These are phyloP conservation scores for Rhopalosiphum maidis DNA, from an alignment of 1,140 invertebrate species.

Conservation along the genomic window DNA sequence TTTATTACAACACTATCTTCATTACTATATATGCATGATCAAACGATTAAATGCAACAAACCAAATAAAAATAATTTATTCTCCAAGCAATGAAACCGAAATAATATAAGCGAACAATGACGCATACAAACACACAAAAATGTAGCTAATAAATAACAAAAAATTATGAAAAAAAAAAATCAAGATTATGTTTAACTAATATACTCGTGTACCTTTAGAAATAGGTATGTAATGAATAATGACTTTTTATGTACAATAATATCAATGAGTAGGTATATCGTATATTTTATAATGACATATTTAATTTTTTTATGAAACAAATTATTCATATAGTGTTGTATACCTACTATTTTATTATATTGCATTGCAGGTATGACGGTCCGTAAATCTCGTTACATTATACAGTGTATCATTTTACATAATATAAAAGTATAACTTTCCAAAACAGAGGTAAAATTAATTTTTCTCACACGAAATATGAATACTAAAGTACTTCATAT, in stretches of 20 bases:
- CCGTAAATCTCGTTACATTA: not conserved
- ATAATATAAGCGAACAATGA: not conserved
- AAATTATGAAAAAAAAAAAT: too few species aligned
- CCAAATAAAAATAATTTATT: not conserved
- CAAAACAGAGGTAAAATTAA: not conserved
- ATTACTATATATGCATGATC: not conserved
- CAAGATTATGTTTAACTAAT: not conserved
- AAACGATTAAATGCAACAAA: not conserved
- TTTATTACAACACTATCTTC: not conserved
- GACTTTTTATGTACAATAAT: not conserved
- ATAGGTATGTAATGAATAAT: not conserved
- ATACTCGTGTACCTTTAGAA: not conserved
- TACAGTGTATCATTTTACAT: not conserved
- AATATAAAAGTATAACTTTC: not conserved
- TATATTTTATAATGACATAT: not conserved
- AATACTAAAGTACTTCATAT: not conserved
- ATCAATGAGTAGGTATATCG: not conserved
- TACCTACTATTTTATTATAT: not conserved
- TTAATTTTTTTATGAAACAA: not conserved
- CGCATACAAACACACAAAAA: not conserved
- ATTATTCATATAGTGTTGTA: not conserved
- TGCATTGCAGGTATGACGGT: not conserved
- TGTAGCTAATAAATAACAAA: not conserved
- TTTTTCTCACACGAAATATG: not conserved
- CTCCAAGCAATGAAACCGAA: not conserved